These are phyloP conservation scores for Bufotes viridis DNA, from an alignment of 2,797 vertebrate species.

Conservation along the genomic window DNA sequence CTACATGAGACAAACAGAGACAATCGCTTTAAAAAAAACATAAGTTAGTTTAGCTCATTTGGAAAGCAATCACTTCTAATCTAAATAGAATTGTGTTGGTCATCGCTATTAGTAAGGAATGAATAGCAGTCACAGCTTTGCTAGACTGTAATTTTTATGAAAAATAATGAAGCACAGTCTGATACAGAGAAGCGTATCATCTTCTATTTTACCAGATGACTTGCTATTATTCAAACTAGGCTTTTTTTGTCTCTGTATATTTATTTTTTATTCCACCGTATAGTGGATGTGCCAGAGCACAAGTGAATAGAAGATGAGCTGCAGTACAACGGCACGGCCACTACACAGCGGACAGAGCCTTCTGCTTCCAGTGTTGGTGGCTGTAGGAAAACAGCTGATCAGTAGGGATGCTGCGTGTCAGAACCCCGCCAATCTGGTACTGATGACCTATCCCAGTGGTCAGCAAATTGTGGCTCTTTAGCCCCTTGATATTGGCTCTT, in stretches of 20 bases:
- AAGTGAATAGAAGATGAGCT: no score
- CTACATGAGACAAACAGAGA: background rate
- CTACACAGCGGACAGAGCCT: no score
- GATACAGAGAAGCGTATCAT: background rate
- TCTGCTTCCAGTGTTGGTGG: no score
- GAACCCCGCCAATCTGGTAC: no score
- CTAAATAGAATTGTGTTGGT: background rate
- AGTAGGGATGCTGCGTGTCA: no score
- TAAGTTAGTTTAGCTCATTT: background rate
- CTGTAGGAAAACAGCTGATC: no score
- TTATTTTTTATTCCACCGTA: background rate
- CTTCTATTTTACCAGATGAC: background rate
- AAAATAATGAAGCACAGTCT: background rate
- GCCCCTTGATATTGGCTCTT: no score
- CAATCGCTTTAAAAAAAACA: background rate
- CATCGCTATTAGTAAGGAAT: constrained; percentile 1
- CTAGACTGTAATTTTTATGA: background rate
- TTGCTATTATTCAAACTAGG: background rate
- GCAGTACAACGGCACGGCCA: no score
- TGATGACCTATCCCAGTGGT: no score
- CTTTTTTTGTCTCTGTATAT: background rate
- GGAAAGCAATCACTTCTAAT: background rate
- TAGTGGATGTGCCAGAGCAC: no score
- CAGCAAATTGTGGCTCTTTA: no score
- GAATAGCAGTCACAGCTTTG: constrained; percentile 14